Evolutionary conservation across 2,797 vertebrate species (phyloP), one percentile per base, ranked within the genome.

Genomic region (Hemibagrus guttatus): DNA sequence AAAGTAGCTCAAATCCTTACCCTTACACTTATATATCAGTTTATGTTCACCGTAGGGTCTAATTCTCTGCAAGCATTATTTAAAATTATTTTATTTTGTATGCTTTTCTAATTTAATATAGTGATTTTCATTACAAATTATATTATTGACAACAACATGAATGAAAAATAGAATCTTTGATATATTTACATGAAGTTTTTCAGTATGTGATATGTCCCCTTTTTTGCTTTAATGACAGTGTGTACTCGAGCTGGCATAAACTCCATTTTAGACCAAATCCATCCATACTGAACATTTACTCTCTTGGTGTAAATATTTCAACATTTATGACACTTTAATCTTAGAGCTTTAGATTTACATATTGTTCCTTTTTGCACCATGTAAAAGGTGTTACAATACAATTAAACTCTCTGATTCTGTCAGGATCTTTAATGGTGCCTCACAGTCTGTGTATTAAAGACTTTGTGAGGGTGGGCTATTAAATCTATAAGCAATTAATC

Each of bases 401-500:
- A 1, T 52, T 26, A 39, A 42, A 21, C 58, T 75, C 39, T 81
- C 54, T 72, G 78, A 81, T 28, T 11, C 54, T 23, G 75, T 13
- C 28, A 78, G 35, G 76, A 21, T 61, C 17, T 42, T 26, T 31
- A 66, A 35, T 23, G 52, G 1, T 2, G 8, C 49, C 19, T 76
- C 17, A 58, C 3, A 59, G 9, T n/a, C 56, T 64, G 14, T n/a
- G 26, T 63, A 61, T 21, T 4, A 28, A 3, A 72, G 52, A 69
- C n/a, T 39, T 59, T n/a, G 54, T 85, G 7, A 52, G 16, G 3
- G 21, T 69, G 59, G n/a, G 31, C 49, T 68, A n/a, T 39, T 64
- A 64, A 68, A 68, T 8, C 13, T n/a, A 69, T 84, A 46, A 74
- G 17, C n/a, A 84, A 74, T 59, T 71, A 26, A 74, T 61, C 83